Evolutionary conservation across 2,113 vertebrate species (phyloP).

Genomic region (Cynoglossus semilaevis): DNA sequence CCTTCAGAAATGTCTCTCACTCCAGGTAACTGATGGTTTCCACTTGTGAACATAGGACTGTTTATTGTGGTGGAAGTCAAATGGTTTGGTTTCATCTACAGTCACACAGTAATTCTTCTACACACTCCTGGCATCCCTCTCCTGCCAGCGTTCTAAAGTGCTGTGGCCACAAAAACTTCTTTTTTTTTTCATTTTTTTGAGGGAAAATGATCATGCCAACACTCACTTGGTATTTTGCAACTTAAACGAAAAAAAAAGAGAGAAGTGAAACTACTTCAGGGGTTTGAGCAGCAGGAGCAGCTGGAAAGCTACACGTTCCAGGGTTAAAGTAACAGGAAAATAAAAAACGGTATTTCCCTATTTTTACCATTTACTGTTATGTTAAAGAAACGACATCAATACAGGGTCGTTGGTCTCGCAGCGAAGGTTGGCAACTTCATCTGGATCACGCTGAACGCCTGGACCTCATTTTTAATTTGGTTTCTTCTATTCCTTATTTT

Average conservation of each 20-base stretch:
- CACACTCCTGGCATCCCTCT: not conserved
- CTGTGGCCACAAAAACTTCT: conserved; percentile 5
- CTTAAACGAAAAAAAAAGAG: conserved; percentile 65
- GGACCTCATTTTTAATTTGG: conserved; percentile 10
- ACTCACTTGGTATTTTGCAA: conserved; percentile 71
- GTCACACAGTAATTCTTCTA: conserved; percentile 21
- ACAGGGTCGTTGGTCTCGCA: not conserved
- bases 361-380: conserved; percentile 59
- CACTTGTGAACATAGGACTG: conserved; percentile 31
- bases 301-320: conserved; percentile 68
- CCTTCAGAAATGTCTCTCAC: conserved; percentile 24
- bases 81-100: conserved; percentile 20
- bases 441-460: not conserved
- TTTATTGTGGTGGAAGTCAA: conserved; percentile 23
- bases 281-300: conserved; percentile 68
- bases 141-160: conserved; percentile 21
- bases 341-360: conserved; percentile 75
- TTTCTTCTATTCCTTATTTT: not conserved
- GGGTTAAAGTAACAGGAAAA: conserved; percentile 76
- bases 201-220: conserved; percentile 59
- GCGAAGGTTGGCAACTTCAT: conserved; percentile 1
- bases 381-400: conserved; percentile 34
- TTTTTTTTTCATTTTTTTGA: conserved; percentile 26
- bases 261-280: conserved; percentile 76
- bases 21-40: conserved; percentile 47